A percentile compares a stretch with the other conserved stretches of the same genome.
Evolutionary conservation across 2,113 vertebrate species (phyloP).

Genomic region (Micronycteris hirsuta): DNA sequence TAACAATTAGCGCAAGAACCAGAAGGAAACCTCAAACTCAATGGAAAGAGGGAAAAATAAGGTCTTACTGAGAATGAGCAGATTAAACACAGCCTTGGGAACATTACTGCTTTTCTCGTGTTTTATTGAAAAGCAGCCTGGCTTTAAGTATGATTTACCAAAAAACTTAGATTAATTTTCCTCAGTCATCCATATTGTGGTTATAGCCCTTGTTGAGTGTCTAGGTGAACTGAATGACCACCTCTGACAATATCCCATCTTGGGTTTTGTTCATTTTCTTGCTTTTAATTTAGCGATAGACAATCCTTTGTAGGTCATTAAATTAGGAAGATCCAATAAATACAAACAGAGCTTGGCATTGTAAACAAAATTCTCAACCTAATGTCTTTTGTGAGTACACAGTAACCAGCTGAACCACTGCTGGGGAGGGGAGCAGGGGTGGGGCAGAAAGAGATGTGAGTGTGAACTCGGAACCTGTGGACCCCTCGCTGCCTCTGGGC

Average conservation of each 20-base stretch:
- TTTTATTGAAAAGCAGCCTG: background rate
- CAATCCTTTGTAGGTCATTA: background rate
- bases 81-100: constrained; percentile 5
- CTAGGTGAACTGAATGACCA: background rate
- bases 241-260: background rate
- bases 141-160: background rate
- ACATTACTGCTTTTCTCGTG: background rate
- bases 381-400: background rate
- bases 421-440: background rate
- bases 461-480: background rate
- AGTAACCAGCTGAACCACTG: background rate
- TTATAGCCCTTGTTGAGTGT: background rate
- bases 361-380: background rate
- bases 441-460: background rate
- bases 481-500: background rate
- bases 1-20: constrained; percentile 83
- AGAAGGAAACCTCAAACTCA: constrained; percentile 67
- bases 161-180: background rate
- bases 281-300: background rate
- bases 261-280: background rate
- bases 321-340: background rate
- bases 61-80: background rate
- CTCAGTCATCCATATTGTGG: background rate
- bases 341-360: background rate
- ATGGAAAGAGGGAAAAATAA: background rate